Evolutionary conservation across 2,797 vertebrate species (phyloP), one percentile per base, ranked within the genome.

Genomic region (Platyrinchus mystaceus): DNA sequence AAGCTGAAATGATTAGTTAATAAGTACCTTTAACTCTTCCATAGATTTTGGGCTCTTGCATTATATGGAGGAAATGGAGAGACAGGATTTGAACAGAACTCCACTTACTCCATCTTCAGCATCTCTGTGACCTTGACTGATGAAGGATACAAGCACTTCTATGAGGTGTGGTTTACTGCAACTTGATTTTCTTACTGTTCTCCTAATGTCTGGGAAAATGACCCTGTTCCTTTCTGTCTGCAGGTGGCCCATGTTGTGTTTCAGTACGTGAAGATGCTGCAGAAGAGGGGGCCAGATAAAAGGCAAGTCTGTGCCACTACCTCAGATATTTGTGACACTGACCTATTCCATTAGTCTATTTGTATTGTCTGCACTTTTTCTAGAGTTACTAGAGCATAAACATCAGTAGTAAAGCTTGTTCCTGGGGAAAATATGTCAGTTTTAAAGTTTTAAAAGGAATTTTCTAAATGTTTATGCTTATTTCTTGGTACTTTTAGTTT

Each of bases 181-280:
- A 11, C 32, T 74, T 71, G 27, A 5, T 71, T 70, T 64, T 44
- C 19, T 55, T 76, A 14, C 49, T 70, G 20, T n/a, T 90, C 60
- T 64, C 41, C 39, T 73, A 1, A 6, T 37, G 19, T 9, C 17
- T 75, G 74, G 34, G 39, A 20, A n/a, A 60, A 34, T 39, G 49
- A 44, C 94, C 56, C 16, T 39, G 14, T 84, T 91, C 73, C 37
- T 83, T 95, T 89, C 78, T 94, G 58, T 79, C 93, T 98, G 79
- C 96, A 99, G 99, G 98, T 99, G 88, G 98, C 98, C 59, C 98
- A 99, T 21, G 96, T 99, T 75, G 98, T 99, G 70, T 99, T 99
- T 95, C 99, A 99, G 97, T 99, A 99, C 49, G 97, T 99, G 97
- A 99, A 99, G 98, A 99, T 99, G 99, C 97, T 99, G 63, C 99